These are phyloP conservation scores for Zeugodacus cucurbitae DNA, from an alignment of 1,140 invertebrate genomes.

Conservation along the genomic window DNA sequence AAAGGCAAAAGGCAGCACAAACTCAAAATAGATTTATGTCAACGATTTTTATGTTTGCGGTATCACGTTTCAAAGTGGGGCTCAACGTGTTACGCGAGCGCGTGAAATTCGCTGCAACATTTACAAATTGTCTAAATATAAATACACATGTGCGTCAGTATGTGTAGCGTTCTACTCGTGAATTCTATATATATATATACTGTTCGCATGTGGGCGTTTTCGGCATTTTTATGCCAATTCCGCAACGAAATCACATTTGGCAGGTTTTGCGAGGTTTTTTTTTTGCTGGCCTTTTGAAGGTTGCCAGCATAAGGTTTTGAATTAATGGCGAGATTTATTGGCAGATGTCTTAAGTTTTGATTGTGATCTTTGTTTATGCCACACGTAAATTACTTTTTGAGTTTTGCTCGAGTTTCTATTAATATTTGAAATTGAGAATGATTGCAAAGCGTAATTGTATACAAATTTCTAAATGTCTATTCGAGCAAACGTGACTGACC, in stretches of 20 bases:
- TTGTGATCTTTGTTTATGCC: background rate
- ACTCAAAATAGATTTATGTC: constrained; percentile 26
- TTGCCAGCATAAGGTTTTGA: background rate
- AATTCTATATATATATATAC: background rate
- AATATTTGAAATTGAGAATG: too few relatives aligned
- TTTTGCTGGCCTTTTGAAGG: background rate
- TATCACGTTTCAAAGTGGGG: constrained; percentile 8
- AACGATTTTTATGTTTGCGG: constrained; percentile 20
- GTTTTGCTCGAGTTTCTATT: background rate
- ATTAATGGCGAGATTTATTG: constrained; percentile 1
- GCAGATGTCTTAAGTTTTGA: background rate
- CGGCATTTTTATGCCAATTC: background rate
- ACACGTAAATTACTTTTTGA: background rate
- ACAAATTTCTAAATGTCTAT: too few relatives aligned
- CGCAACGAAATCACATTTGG: background rate
- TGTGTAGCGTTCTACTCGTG: background rate
- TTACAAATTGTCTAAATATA: constrained; percentile 10
- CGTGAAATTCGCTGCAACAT: background rate
- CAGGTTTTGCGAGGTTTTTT: background rate
- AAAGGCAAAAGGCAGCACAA: background rate
- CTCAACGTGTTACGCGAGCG: background rate
- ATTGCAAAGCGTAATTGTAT: too few relatives aligned
- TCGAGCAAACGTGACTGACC: too few relatives aligned
- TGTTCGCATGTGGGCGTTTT: background rate
- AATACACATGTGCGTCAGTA: background rate